Conservation (phyloP, 1,140 invertebrate species). For the Melitaea cinxia region DNA sequence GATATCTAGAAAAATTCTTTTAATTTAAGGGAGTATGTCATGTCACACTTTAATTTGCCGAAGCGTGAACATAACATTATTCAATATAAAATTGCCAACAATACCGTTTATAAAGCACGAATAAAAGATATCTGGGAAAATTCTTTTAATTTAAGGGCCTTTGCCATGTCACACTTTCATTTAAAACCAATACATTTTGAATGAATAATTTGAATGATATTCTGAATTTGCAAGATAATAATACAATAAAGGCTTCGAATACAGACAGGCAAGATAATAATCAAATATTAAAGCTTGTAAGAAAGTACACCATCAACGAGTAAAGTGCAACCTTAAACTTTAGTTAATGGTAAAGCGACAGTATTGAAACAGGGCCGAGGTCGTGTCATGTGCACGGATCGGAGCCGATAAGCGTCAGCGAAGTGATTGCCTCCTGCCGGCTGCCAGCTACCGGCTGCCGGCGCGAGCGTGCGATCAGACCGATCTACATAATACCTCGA, state of each 20-base stretch:
- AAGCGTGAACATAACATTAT: constrained; percentile 26
- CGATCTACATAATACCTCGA: constrained; percentile 16
- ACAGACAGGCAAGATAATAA: too few relatives aligned
- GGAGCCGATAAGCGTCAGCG: constrained; percentile 2
- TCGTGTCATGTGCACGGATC: background rate
- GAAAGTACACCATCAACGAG: background rate
- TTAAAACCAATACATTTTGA: too few relatives aligned
- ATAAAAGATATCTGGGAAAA: background rate
- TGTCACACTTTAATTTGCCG: constrained; percentile 21
- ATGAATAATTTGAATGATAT: too few relatives aligned
- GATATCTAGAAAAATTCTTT: too few relatives aligned
- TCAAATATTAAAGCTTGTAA: background rate
- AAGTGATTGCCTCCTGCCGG: constrained; percentile 21
- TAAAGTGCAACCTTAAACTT: background rate
- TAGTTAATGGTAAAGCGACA: background rate
- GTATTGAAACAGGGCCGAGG: background rate
- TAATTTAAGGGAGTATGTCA: too few relatives aligned
- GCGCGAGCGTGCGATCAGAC: constrained; percentile 19
- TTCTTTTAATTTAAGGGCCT: too few relatives aligned
- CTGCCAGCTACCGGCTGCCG: constrained; percentile 11
- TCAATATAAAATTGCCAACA: constrained; percentile 22
- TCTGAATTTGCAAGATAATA: too few relatives aligned
- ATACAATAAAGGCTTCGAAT: too few relatives aligned
- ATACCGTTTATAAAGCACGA: constrained; percentile 14
- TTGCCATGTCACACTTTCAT: too few relatives aligned